Evolutionary conservation across 23 tunicate genomes (phyloP), one percentile per base, ranked within the genome.

Genomic region (Aplidium turbinatum): DNA sequence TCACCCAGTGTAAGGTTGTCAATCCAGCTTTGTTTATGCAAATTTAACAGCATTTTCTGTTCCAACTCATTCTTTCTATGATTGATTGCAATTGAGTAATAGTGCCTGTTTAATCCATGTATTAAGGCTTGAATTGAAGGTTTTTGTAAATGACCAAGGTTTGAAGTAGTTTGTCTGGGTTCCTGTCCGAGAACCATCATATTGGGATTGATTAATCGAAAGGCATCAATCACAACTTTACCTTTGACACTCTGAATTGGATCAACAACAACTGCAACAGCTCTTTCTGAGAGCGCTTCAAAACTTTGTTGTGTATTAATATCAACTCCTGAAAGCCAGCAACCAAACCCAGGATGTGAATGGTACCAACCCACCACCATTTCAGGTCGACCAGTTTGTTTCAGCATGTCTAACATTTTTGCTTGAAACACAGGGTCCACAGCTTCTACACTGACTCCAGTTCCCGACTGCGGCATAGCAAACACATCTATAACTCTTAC

Each of bases 331-430:
- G 99, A 94, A 24, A 94, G 55, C 99, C 99, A 94, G 48, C 99
- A 94, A 22, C 99, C 99, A 78, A 94, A 94, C 19, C 99, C 99
- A 71, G 99, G 99, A 77, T 94, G 99, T 36, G 99, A 94, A 45
- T 94, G 99, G 32, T 94, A 94, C 99, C 99, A 94, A 1, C 99
- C 99, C 30, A 94, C 99, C 27, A 94, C 99, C 99, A 94, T 94
- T 54, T 94, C 99, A 56, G 99, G 99, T 32, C 99, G 79, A 16
- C 99, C 99, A 45, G 99, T 94, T 64, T 94, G 99, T 55, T 87
- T 94, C 53, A 94, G 64, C 99, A 94, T 94, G 63, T 94, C 99
- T 74, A 94, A 73, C 99, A 94, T 94, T 76, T 94, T 94, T 27
- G 99, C 99, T 65, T 94, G 99, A 58, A 94, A 94, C 54, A 94